Base-by-base conservation (phyloP, 2,888 invertebrate genomes). In the Oasisia sp. region DNA sequence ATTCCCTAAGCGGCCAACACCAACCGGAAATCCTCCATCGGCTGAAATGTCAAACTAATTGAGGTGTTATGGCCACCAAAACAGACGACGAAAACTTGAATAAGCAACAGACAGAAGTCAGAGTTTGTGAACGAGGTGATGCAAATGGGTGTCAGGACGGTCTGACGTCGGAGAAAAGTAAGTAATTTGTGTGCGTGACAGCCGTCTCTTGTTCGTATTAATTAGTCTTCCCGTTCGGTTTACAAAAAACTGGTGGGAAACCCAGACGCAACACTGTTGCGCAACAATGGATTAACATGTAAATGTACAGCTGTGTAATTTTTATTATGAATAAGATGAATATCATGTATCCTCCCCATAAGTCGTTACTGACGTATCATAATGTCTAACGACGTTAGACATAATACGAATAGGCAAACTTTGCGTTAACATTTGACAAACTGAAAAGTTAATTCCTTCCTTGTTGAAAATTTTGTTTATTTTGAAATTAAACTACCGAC, bases 1-100 rank as follows among this genome's bases (percentile, higher is more conserved):
- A 74, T 74, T 74, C 0, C 7, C 19, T 74, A 74, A 74, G 74
- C 74, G 74, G 74, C 74, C 74, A 74, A 74, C 19, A 74, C 74
- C 27, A 74, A 74, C 27, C 74, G 74, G 74, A 74, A 74, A 74
- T 74, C 74, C 74, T 74, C 74, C 74, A 74, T 74, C 74, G 74
- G 14, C 74, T 27, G 27, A 74, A 74, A 74, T 74, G 74, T 74
- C 74, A 74, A 74, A 74, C 19, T 74, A 74, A 74, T 74, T 19
- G 5, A 74, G 74, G 74, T 74, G 74, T 74, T 74, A 74, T 74
- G 74, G 74, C 74, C 74, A 74, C 74, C 74, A 74, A 74, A 74
- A 74, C 74, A 74, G 74, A 74, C 74, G 74, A 74, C 74, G 74
- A n/a, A 74, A 5, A 74, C 27, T 74, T 74, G 74, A 74, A 74